Evolutionary conservation across 2,888 invertebrate species (phyloP), one percentile per base, ranked within the genome.

Genomic region (Apamea monoglypha): DNA sequence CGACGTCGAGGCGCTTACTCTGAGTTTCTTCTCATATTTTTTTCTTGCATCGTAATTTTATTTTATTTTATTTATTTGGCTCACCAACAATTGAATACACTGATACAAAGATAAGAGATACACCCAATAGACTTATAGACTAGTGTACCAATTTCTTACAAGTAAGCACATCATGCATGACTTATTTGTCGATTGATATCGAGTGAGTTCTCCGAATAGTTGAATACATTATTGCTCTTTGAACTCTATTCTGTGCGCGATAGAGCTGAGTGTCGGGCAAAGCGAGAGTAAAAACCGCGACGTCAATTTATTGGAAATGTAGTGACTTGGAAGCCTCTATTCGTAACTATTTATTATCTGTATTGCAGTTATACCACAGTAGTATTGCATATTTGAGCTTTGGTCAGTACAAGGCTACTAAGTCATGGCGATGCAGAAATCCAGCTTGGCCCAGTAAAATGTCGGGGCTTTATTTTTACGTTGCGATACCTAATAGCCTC

Each of bases 341-440:
- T 69, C 16, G 21, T 47, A 61, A 63, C 16, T 59, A 44, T 29
- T 21, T 47, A 14, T 18, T 70, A 79, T 36, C 16, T 21, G n/a
- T 67, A 69, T 40, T 66, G 47, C 29, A 61, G 6, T 72, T 36
- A 40, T 44, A 47, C 12, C 16, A 36, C 61, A 66, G 7, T 40
- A 18, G 50, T 82, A 76, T 59, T 59, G 25, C 47, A 32, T 81
- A 14, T 16, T 7, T 56, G 0, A 64, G 47, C 25, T 75, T 64
- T 50, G 40, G 78, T 29, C 16, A 61, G 70, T 61, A 67, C 2
- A 68, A 80, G 70, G 59, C 64, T 44, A 59, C 10, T 32, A 64
- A 21, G 16, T 47, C 21, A 6, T 36, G 14, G 29, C 10, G 12
- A 59, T 47, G 18, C 18, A 1, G 21, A 53, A 56, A 25, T n/a